Evolutionary conservation across 2,888 invertebrate genomes (phyloP).

Genomic region (Cheiracanthium punctorium): DNA sequence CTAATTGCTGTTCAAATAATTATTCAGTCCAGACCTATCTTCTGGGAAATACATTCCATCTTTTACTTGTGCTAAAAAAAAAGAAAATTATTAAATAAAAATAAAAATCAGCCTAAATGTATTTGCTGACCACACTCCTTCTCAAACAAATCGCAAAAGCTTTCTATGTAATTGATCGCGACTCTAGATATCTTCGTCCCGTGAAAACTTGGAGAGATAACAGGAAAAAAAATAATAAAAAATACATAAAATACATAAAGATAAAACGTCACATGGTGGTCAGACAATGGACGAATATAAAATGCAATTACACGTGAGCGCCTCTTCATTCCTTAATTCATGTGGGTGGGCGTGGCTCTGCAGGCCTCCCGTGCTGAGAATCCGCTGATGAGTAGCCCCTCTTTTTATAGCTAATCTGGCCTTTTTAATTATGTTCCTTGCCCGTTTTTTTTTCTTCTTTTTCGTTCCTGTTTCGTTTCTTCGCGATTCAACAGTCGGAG

Average conservation of each 20-base stretch:
- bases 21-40: background rate
- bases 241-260: slow-evolving; percentile 18
- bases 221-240: background rate
- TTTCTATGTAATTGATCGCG: slow-evolving; percentile 44
- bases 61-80: background rate
- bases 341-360: slow-evolving; percentile 42
- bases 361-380: slow-evolving; percentile 34
- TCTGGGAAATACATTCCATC: background rate
- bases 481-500: background rate
- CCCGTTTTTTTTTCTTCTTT: slow-evolving; percentile 9
- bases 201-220: background rate
- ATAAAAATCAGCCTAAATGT: background rate
- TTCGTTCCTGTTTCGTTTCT: no score
- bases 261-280: slow-evolving; percentile 15
- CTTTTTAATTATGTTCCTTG: slow-evolving; percentile 58
- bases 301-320: slow-evolving; percentile 55
- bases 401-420: slow-evolving; percentile 56
- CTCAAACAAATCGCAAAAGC: slow-evolving; percentile 23
- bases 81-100: no score
- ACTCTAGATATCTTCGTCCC: slow-evolving; percentile 3
- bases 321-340: slow-evolving; percentile 64
- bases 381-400: slow-evolving; percentile 41
- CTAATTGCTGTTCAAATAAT: slow-evolving; percentile 6
- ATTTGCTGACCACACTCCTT: slow-evolving; percentile 1
- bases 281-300: slow-evolving; percentile 60